Evolutionary conservation across 2,888 invertebrate species (phyloP), one percentile per base, ranked within the genome.

Genomic region (Lasioglossum oenotherae): DNA sequence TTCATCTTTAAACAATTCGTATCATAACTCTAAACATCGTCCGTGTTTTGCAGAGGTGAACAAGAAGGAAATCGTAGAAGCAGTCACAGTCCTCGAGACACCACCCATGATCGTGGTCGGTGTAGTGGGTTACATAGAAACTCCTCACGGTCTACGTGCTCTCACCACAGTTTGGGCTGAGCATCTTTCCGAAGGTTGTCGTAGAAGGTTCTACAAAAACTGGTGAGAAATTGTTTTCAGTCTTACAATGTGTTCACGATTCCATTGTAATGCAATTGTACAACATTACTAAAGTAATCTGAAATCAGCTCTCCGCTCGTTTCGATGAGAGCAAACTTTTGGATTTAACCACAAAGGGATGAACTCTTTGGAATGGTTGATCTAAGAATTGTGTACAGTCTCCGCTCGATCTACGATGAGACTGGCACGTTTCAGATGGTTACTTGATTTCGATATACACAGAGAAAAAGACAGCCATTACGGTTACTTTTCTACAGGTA

Each of bases 61-160:
- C 96, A 99, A 99, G 96, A 99, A 99, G 96, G 99, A 99, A 96
- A 99, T 99, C 85, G 99, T 99, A 41, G 99, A 99, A 95, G 99
- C 99, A 73, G 99, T 99, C 3, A 99, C 99, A 44, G 98, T 99
- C 93, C 96, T 99, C 93, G 99, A 99, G 96, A 98, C 99, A 4
- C 99, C 99, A 82, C 99, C 99, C 67, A 98, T 99, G 98, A 97
- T 99, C 86, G 97, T 99, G 87, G 99, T 99, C 89, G 99, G 99
- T 93, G 98, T 99, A 91, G 99, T 99, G 92, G 99, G 99, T 84
- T 99, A 99, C 96, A 99, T 99, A 93, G 99, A 99, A 95, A 99
- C 99, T 80, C 99, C 99, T 74, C 98, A 98, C 95, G 99, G 99
- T 93, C 97, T 99, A 88, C 97, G 99, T 84, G 98, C 99, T 78